Base-by-base conservation (phyloP, 2,888 invertebrate genomes). In the Heliconius erato region DNA sequence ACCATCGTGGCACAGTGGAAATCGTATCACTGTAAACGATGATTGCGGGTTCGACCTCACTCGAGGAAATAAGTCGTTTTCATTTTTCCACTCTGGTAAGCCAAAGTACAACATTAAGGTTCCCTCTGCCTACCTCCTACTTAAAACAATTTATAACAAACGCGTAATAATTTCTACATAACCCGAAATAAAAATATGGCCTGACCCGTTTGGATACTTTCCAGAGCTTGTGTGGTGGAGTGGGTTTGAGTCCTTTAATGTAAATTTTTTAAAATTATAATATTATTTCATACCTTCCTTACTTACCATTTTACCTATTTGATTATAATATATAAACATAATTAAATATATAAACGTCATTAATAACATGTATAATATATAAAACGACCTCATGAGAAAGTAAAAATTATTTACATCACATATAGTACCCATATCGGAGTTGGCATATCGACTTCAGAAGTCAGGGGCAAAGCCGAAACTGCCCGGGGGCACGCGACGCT, bases 401-500 rank as follows among this genome's bases (percentile, higher is more conserved):
- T 59, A 59, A 74, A 63, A 63, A 63, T 40, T 35, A 76, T 14
- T 63, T 76, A 63, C 63, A 76, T 63, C 59, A 49, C 72, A 49
- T 49, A 28, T 19, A 76, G n/a, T 11, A 35, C n/a, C 26, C 76
- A 26, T 76, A 76, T 63, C 16, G 63, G 63, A 40, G 76, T 35
- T 63, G 76, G 26, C 76, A 40, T 80, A 80, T 80, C 80, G 80
- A 80, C 80, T 80, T 19, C 86, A 85, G 86, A 87, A 88, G 87
- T 86, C 89, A 87, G 87, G 86, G 87, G 86, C 87, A 86, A 85
- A 83, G 83, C 71, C 84, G 84, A 85, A 87, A 89, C 86, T 85
- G 88, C 84, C 85, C 23, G 76, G 69, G 12, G 86, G 82, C 89
- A 89, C 88, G 88, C 76, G 69, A 81, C 76, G 80, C 76, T 59